Conservation (phyloP, 2,888 invertebrate genomes). For the Tricholauxania praeusta region DNA sequence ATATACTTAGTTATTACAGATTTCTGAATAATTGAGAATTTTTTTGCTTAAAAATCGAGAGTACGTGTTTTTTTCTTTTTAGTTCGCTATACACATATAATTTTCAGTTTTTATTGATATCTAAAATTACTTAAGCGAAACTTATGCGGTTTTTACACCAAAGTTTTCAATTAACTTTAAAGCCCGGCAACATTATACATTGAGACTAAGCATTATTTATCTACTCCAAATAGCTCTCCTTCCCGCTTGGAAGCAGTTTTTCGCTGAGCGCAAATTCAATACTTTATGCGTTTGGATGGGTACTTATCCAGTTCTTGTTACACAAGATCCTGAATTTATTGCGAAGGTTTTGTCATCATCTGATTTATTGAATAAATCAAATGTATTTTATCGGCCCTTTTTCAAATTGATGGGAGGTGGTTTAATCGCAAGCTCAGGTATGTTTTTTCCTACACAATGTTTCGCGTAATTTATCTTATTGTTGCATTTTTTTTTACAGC, state of each 20-base stretch:
- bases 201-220: too few species aligned
- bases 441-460: neutral
- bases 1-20: too few species aligned
- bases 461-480: neutral
- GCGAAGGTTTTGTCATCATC: constrained; percentile 47
- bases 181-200: too few species aligned
- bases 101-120: too few species aligned
- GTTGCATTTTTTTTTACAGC: constrained; percentile 21
- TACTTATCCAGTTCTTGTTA: constrained; percentile 41
- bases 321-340: constrained; percentile 44
- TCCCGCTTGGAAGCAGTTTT: constrained; percentile 18
- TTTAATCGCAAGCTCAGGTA: constrained; percentile 42
- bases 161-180: too few species aligned
- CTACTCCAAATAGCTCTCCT: neutral
- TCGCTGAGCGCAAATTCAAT: constrained; percentile 25
- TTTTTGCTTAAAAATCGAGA: too few species aligned
- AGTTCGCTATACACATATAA: too few species aligned
- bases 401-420: constrained; percentile 35
- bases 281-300: constrained; percentile 46
- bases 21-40: too few species aligned
- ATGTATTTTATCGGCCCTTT: constrained; percentile 29
- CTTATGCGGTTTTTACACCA: too few species aligned
- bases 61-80: too few species aligned
- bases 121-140: too few species aligned
- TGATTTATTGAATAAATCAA: constrained; percentile 45